Evolutionary conservation across 2,797 vertebrate genomes (phyloP).

Genomic region (Cynodonichthys magdalenae): DNA sequence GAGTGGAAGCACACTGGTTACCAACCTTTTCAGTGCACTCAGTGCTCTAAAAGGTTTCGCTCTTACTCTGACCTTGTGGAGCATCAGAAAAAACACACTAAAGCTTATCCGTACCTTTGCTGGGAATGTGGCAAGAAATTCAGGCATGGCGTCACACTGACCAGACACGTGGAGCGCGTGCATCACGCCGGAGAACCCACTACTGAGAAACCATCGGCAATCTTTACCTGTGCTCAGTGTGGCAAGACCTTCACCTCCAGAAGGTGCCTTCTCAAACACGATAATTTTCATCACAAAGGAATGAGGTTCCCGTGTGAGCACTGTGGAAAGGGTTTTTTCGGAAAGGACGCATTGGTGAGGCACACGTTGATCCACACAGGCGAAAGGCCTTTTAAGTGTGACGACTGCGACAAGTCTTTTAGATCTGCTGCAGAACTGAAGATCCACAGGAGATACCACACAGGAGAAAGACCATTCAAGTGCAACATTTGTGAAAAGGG

Average conservation of each 20-base stretch:
- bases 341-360: constrained; percentile 74
- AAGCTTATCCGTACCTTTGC: constrained; percentile 76
- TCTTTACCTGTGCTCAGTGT: constrained; percentile 68
- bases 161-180: constrained; percentile 72
- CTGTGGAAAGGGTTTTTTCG: constrained; percentile 78
- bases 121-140: constrained; percentile 80
- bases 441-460: constrained; percentile 75
- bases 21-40: constrained; percentile 73
- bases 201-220: constrained; percentile 48
- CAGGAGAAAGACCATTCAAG: constrained; percentile 72
- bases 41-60: constrained; percentile 72
- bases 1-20: constrained; percentile 79
- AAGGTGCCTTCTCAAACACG: constrained; percentile 73
- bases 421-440: constrained; percentile 72
- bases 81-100: constrained; percentile 78
- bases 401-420: constrained; percentile 76
- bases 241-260: constrained; percentile 73
- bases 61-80: constrained; percentile 75
- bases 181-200: constrained; percentile 65
- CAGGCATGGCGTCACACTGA: constrained; percentile 72
- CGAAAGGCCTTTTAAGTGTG: constrained; percentile 75
- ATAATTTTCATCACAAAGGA: constrained; percentile 79
- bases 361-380: constrained; percentile 77
- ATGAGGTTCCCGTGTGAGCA: constrained; percentile 72
- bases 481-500: constrained; percentile 75